These are phyloP conservation scores for Cantharis rustica DNA, from an alignment of 2,888 invertebrate genomes.

Conservation along the genomic window DNA sequence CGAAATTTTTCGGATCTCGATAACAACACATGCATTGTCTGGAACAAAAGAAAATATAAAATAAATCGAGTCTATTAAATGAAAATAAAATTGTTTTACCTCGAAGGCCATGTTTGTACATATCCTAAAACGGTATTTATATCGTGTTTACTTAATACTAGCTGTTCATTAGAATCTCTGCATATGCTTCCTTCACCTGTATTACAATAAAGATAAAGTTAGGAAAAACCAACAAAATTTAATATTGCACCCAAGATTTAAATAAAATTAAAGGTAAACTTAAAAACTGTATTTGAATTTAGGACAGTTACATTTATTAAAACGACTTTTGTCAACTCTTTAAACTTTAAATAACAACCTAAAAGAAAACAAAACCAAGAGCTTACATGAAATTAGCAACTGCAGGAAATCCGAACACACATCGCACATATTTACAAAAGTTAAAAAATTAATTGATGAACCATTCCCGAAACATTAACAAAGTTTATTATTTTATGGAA, in stretches of 20 bases:
- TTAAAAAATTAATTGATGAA: slow-evolving; percentile 33
- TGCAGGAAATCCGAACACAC: slow-evolving; percentile 93
- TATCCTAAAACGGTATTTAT: slow-evolving; percentile 83
- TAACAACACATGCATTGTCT: slow-evolving; percentile 97
- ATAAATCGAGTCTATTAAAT: not conserved
- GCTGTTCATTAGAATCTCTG: slow-evolving; percentile 77
- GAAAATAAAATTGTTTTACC: slow-evolving; percentile 59
- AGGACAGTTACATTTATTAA: not conserved
- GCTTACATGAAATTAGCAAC: slow-evolving; percentile 84
- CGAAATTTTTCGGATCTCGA: slow-evolving; percentile 90
- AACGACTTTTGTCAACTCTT: slow-evolving; percentile 7
- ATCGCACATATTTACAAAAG: slow-evolving; percentile 77
- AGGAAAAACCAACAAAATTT: not conserved
- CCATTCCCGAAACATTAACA: slow-evolving; percentile 31
- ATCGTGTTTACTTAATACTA: slow-evolving; percentile 76
- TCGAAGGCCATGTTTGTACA: slow-evolving; percentile 88
- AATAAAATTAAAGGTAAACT: not conserved
- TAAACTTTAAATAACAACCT: slow-evolving; percentile 20
- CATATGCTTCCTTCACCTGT: slow-evolving; percentile 80
- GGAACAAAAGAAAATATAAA: slow-evolving; percentile 43
- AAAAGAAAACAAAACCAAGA: slow-evolving; percentile 10
- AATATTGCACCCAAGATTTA: not conserved
- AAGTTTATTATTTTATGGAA: slow-evolving; percentile 30
- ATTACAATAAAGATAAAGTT: slow-evolving; percentile 34
- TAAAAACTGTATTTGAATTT: not conserved